Evolutionary conservation across 2,113 vertebrate genomes (phyloP).

Genomic region (Planiliza haematocheilus): DNA sequence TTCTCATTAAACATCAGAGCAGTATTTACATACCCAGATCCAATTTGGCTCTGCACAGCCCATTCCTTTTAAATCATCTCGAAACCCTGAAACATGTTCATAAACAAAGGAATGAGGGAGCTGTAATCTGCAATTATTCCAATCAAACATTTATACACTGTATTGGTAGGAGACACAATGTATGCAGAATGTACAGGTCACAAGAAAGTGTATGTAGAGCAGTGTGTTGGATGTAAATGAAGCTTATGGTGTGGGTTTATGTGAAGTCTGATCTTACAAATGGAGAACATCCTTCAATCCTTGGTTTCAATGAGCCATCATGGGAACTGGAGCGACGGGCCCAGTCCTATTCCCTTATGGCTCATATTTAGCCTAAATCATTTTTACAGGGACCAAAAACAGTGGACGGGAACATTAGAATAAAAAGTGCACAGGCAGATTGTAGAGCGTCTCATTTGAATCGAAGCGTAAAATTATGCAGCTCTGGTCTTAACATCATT

Average conservation of each 20-base stretch:
- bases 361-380: slow-evolving; percentile 53
- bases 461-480: neutral
- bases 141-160: slow-evolving; percentile 66
- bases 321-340: slow-evolving; percentile 44
- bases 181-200: slow-evolving; percentile 43
- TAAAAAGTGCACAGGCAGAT: slow-evolving; percentile 17
- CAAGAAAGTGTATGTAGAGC: slow-evolving; percentile 44
- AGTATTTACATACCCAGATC: slow-evolving; percentile 86
- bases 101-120: slow-evolving; percentile 71
- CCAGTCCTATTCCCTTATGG: slow-evolving; percentile 47
- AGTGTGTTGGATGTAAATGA: slow-evolving; percentile 42
- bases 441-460: neutral
- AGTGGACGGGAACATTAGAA: slow-evolving; percentile 8
- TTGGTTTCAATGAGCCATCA: slow-evolving; percentile 66
- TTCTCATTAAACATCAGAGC: slow-evolving; percentile 84
- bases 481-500: slow-evolving; percentile 26
- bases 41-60: slow-evolving; percentile 78
- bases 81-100: slow-evolving; percentile 69
- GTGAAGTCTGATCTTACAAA: slow-evolving; percentile 58
- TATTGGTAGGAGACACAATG: slow-evolving; percentile 32
- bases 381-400: slow-evolving; percentile 49
- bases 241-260: slow-evolving; percentile 49
- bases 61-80: slow-evolving; percentile 77
- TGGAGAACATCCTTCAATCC: slow-evolving; percentile 65
- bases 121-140: slow-evolving; percentile 63